Percentiles rank a stretch among this genome's conserved stretches.
These are phyloP conservation scores for Drosophila dunni DNA, from an alignment of 1,140 invertebrate genomes.

Conservation along the genomic window DNA sequence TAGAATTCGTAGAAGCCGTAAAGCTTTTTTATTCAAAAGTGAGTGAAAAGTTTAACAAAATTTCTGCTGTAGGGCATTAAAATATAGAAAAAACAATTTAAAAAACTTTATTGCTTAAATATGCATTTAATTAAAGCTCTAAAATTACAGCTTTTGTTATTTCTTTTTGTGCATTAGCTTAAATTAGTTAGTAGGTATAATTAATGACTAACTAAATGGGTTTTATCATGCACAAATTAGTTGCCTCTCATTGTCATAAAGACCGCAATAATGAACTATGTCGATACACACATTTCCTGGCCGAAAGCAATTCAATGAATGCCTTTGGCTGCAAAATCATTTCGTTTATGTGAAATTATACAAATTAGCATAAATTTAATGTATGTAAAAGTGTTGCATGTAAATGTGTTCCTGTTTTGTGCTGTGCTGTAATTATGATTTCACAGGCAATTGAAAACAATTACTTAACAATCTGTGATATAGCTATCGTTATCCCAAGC, in stretches of 20 bases:
- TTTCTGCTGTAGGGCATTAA: conserved; percentile 5
- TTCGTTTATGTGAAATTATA: conserved; percentile 18
- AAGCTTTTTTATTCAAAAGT: conserved; percentile 24
- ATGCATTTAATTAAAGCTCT: conserved; percentile 48
- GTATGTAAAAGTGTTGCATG: not conserved
- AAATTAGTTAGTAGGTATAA: conserved; percentile 44
- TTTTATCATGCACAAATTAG: conserved; percentile 59
- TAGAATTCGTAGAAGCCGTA: not conserved
- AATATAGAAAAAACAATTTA: not conserved
- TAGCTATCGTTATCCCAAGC: not conserved
- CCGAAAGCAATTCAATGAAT: conserved; percentile 32
- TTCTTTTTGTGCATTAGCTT: not conserved
- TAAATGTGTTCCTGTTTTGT: not conserved
- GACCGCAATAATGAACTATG: conserved; percentile 33
- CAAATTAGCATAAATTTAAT: conserved; percentile 43
- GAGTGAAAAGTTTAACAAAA: conserved; percentile 32
- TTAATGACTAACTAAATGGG: conserved; percentile 55
- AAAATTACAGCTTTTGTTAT: conserved; percentile 30
- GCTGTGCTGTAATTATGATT: conserved; percentile 3
- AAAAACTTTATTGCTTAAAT: conserved; percentile 13
- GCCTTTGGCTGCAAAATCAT: conserved; percentile 7
- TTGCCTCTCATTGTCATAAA: conserved; percentile 27
- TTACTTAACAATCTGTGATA: conserved; percentile 24
- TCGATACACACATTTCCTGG: conserved; percentile 20
- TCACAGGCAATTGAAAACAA: conserved; percentile 35